Base-by-base conservation (phyloP, 1,140 invertebrate species). In the Phymorhynchus buccinoides region DNA sequence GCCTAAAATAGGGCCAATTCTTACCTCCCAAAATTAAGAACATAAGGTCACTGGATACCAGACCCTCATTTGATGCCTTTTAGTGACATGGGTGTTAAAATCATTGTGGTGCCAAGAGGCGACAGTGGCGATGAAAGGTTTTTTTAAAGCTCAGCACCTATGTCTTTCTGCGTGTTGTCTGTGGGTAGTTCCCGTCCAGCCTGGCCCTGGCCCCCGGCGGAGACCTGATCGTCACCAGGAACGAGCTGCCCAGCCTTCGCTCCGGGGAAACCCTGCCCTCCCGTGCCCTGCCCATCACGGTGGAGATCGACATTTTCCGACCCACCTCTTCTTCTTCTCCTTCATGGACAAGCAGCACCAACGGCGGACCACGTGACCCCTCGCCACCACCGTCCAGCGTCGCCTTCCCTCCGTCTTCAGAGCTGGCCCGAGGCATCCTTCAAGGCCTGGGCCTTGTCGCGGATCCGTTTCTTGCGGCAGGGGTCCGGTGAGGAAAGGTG, bases 271-370 rank as follows among this genome's bases (percentile, higher is more conserved):
- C 9, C 37, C 2, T 18, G 7, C 7, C 22, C 41, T 3, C 68
- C 32, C 48, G 2, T 32, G n/a, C 41, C n/a, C 35, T 66, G 32
- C 80, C 62, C 52, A n/a, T 35, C 62, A 83, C 81, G 37, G 32
- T 39, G 12, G 81, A 83, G 39, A 71, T 83, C 39, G 81, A 83
- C 30, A 32, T 79, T 30, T 79, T n/a, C n/a, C n/a, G n/a, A n/a
- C n/a, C n/a, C n/a, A n/a, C n/a, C n/a, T n/a, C n/a, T n/a, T n/a
- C n/a, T n/a, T n/a, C n/a, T n/a, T n/a, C n/a, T n/a, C n/a, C n/a
- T n/a, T n/a, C n/a, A n/a, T n/a, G n/a, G n/a, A n/a, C n/a, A n/a
- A n/a, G n/a, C n/a, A n/a, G n/a, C n/a, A n/a, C n/a, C n/a, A n/a
- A n/a, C n/a, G n/a, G n/a, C n/a, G n/a, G n/a, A n/a, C n/a, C n/a